Percentiles rank a stretch among this genome's conserved stretches.
Conservation (phyloP, 2,888 invertebrate genomes). For the Caradrina clavipalpis region DNA sequence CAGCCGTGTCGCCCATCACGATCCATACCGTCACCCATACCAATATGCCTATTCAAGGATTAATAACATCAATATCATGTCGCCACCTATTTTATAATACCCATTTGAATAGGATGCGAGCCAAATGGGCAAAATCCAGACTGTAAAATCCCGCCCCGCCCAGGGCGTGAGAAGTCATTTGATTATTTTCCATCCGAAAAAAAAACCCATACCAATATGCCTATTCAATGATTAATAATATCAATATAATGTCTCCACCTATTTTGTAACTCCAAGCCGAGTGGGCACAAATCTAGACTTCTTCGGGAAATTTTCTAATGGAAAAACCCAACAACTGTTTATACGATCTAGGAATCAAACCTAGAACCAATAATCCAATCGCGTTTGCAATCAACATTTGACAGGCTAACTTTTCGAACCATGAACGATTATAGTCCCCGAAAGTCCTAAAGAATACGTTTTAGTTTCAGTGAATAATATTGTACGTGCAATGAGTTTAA, state of each 20-base stretch:
- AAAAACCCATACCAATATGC: constrained; percentile 95
- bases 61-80: neutral
- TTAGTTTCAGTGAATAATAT: too few species aligned
- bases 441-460: neutral
- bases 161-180: too few species aligned
- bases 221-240: constrained; percentile 71
- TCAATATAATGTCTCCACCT: neutral
- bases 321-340: too few species aligned
- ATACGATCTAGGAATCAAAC: neutral
- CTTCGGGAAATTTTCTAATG: too few species aligned
- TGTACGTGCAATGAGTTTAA: neutral
- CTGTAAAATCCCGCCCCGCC: too few species aligned
- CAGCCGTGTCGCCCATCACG: constrained; percentile 94
- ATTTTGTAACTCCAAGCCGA: neutral
- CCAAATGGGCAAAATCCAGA: neutral
- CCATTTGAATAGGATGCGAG: neutral
- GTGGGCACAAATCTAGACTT: neutral
- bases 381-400: too few species aligned
- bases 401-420: neutral
- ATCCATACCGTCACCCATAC: constrained; percentile 95
- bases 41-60: constrained; percentile 89
- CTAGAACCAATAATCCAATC: neutral
- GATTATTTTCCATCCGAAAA: too few species aligned
- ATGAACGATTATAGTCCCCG: neutral
- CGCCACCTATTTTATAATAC: neutral